These are phyloP conservation scores for Epinotia nisella DNA, from an alignment of 2,888 invertebrate genomes.

Conservation along the genomic window DNA sequence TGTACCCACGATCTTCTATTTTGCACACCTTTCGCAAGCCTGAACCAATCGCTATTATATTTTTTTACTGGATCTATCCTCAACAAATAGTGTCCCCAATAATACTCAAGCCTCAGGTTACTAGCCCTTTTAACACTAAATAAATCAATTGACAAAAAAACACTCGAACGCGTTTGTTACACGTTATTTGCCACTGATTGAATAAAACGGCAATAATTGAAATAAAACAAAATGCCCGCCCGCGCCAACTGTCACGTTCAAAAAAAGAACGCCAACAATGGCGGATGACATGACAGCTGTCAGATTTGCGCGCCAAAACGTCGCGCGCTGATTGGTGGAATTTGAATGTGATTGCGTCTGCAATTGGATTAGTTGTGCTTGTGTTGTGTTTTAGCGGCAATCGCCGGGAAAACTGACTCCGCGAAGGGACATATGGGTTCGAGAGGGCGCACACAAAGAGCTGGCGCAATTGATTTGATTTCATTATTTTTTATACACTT, in stretches of 20 bases:
- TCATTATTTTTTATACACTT: conserved; percentile 38
- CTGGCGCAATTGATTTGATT: conserved; percentile 9
- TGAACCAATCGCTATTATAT: no score
- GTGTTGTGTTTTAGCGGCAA: conserved; percentile 73
- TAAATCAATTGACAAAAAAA: conserved; percentile 44
- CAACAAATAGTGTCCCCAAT: no score
- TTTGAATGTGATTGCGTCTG: conserved; percentile 68
- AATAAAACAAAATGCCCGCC: conserved; percentile 64
- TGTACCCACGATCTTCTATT: no score
- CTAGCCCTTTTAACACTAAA: neutral
- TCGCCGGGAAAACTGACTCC: conserved; percentile 70
- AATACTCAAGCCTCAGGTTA: no score
- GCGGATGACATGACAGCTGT: conserved; percentile 78
- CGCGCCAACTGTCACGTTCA: conserved; percentile 73
- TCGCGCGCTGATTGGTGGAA: conserved; percentile 61
- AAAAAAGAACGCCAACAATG: conserved; percentile 71
- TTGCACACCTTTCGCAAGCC: no score
- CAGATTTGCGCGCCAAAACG: conserved; percentile 65
- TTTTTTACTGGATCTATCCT: no score
- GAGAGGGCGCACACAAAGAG: conserved; percentile 48
- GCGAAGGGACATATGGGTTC: conserved; percentile 57
- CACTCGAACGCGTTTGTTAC: conserved; percentile 22
- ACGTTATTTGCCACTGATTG: conserved; percentile 59
- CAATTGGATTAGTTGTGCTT: conserved; percentile 70
- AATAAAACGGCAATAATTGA: conserved; percentile 62